Evolutionary conservation across 2,888 invertebrate genomes (phyloP), one percentile per base, ranked within the genome.

Genomic region (Abscondita cerata): DNA sequence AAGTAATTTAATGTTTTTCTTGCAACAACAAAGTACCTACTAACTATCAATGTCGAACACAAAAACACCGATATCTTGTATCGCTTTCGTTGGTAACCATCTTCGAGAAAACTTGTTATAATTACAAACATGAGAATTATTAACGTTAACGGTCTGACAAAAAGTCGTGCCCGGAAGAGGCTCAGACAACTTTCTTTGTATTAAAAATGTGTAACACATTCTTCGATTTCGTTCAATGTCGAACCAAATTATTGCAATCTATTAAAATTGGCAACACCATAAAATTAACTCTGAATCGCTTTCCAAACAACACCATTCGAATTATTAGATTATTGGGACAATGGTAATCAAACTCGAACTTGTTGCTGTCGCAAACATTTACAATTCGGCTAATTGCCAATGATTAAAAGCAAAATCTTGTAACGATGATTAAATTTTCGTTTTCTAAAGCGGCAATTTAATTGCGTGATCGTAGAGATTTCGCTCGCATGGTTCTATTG

Each of bases 191-290:
- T 64, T 66, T 66, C 64, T 62, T 66, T 64, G 66, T 64, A 56
- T 59, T 63, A 58, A 57, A 63, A 62, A 63, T 66, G 58, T 63
- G 62, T 66, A 57, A 63, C 66, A 66, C 66, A 66, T 66, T 66
- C 58, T n/a, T 62, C 53, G 52, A 46, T 62, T 62, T 58, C 57
- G 54, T 53, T 54, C 52, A 52, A 58, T 62, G 62, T 41, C 57
- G 44, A 50, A 25, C 25, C 2, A 25, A 25, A 25, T 25, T n/a
- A n/a, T n/a, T n/a, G n/a, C n/a, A n/a, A n/a, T n/a, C n/a, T n/a
- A n/a, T n/a, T 34, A 46, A 51, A 44, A 51, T 33, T 51, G 55
- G 34, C 55, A 52, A 44, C 38, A 13, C 46, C 18, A 13, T 33
- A n/a, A 25, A 44, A 44, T 44, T 44, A 19, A 19, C 44, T 18